Conservation (phyloP, 2,797 vertebrate species). For the Ispidina lecontei region DNA sequence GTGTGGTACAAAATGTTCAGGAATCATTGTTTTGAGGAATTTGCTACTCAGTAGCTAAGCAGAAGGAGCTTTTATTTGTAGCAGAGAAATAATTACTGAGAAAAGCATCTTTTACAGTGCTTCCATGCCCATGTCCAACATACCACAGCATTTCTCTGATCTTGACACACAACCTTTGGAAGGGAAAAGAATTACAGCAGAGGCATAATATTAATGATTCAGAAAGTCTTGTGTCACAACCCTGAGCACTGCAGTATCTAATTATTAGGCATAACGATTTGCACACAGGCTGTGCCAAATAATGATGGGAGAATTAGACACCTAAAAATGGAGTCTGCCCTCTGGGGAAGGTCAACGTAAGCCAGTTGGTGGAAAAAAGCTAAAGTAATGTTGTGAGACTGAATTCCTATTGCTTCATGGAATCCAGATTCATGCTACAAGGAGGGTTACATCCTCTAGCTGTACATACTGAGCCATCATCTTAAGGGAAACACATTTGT, state of each 20-base stretch:
- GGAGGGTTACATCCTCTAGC: background rate
- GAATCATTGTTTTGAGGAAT: constrained; percentile 19
- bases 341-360: constrained; percentile 30
- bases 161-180: background rate
- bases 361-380: background rate
- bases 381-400: background rate
- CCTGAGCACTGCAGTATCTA: constrained; percentile 33
- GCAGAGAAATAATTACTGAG: background rate
- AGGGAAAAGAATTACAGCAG: background rate
- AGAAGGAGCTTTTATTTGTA: constrained; percentile 1
- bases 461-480: background rate
- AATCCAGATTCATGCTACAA: background rate
- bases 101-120: background rate
- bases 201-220: constrained; percentile 46
- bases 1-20: background rate
- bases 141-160: background rate
- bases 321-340: constrained; percentile 52
- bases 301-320: constrained; percentile 37
- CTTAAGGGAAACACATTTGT: background rate
- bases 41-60: constrained; percentile 19
- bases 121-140: background rate
- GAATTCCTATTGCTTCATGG: background rate
- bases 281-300: constrained; percentile 42
- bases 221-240: constrained; percentile 41
- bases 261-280: constrained; percentile 50